Base-by-base conservation (phyloP, 2,797 vertebrate species). In the Hydrolagus colliei region DNA sequence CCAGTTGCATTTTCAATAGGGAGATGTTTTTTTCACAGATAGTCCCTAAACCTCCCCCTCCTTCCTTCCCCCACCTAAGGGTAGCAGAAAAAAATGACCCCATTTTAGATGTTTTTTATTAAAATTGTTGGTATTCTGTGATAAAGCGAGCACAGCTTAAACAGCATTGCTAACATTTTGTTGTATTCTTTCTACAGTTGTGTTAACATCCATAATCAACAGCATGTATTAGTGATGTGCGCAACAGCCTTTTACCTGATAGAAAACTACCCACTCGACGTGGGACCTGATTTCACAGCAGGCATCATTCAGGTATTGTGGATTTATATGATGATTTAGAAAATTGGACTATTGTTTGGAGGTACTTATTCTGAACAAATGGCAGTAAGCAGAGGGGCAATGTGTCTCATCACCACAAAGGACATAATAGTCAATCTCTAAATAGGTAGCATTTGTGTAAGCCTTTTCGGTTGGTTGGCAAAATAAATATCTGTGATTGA, bases 241-340 rank as follows among this genome's bases (percentile, higher is more conserved):
- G 97, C 98, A 12, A 94, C 97, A 32, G 97, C 98, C 0, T 99
- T 99, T 92, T 99, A 99, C 93, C 94, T 99, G 94, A 97, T 99
- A 0, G 98, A 99, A 92, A 99, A 99, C 91, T 99, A 99, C 86
- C 97, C 97, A 8, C 92, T 97, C 88, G 98, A 99, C 87, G 97
- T 99, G 1, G 98, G 97, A 12, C 91, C 96, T 0, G 98, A 99
- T 86, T 99, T 99, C 86, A 98, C 97, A 84, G 96, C 97, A 0
- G 95, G 95, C 85, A 88, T 99, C 73, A 97, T 99, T 88, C 98
- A 99, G 97, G 98, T 98, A 90, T 85, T n/a, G 41, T 52, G 41
- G 41, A 6, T 52, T 52, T 52, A 52, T 52, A 52, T 52, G 41
- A 6, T 52, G 41, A 52, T 52, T 52, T 52, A 52, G 41, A 52